Percentiles rank a stretch among this genome's conserved stretches.
These are phyloP conservation scores for Amyelois transitella DNA, from an alignment of 1,140 invertebrate genomes.

Conservation along the genomic window DNA sequence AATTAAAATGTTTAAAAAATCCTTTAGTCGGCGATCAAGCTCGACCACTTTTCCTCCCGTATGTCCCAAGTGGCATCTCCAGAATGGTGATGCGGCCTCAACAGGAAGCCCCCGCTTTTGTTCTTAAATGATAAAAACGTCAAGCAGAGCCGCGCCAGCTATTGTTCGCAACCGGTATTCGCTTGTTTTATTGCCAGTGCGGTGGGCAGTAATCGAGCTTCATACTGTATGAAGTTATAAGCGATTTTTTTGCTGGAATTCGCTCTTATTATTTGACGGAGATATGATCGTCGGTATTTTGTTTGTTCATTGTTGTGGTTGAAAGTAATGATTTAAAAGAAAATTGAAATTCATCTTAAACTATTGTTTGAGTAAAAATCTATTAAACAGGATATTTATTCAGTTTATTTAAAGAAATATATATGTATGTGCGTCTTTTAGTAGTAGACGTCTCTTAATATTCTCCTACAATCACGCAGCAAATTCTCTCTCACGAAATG, in stretches of 20 bases:
- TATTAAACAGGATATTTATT: too few species aligned
- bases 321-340: neutral
- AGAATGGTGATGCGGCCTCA: constrained; percentile 66
- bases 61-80: constrained; percentile 42
- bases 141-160: constrained; percentile 48
- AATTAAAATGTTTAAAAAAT: too few species aligned
- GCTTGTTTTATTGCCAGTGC: constrained; percentile 53
- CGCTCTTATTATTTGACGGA: neutral
- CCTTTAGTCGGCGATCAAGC: too few species aligned
- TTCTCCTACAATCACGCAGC: too few species aligned
- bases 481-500: too few species aligned
- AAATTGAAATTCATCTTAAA: neutral
- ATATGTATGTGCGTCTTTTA: too few species aligned
- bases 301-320: neutral
- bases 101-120: constrained; percentile 70
- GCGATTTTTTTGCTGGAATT: constrained; percentile 2
- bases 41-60: constrained; percentile 6
- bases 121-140: constrained; percentile 72
- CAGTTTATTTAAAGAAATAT: too few species aligned
- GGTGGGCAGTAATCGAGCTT: constrained; percentile 10
- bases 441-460: too few species aligned
- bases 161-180: constrained; percentile 59
- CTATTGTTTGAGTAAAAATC: too few species aligned
- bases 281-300: neutral
- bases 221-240: constrained; percentile 26